Conservation (phyloP, 2,113 vertebrate genomes). For the Dicrurus megarhynchus region DNA sequence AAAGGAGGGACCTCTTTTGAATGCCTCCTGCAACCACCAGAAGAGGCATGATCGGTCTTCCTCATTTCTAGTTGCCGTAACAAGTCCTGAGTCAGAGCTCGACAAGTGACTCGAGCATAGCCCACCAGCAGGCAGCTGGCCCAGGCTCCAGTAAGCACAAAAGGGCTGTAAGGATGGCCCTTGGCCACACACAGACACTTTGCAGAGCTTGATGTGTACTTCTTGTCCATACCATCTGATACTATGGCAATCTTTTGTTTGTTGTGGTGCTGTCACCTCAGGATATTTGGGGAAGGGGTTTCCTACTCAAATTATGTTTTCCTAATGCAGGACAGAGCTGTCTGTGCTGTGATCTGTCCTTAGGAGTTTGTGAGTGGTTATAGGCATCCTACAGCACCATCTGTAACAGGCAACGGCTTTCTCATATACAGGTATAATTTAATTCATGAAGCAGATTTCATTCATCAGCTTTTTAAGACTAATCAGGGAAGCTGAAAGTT, state of each 20-base stretch:
- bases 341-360: neutral
- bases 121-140: neutral
- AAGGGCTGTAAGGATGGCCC: neutral
- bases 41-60: neutral
- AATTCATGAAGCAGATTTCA: constrained; percentile 52
- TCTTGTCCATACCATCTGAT: neutral
- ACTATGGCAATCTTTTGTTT: neutral
- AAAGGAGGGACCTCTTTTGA: neutral
- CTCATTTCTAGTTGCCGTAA: neutral
- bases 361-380: neutral
- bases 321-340: neutral
- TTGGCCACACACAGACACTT: neutral
- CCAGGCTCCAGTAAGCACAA: neutral
- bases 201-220: neutral
- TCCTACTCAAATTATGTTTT: neutral
- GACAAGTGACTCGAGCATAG: fast-evolving
- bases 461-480: constrained; percentile 51
- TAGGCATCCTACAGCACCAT: neutral
- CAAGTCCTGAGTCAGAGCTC: neutral
- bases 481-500: constrained; percentile 44
- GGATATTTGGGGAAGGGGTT: neutral
- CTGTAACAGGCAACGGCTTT: constrained; percentile 5
- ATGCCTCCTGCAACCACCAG: neutral
- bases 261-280: neutral
- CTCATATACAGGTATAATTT: constrained; percentile 35